These are phyloP conservation scores for Whitmania pigra DNA, from an alignment of 1,140 invertebrate genomes.

Conservation along the genomic window DNA sequence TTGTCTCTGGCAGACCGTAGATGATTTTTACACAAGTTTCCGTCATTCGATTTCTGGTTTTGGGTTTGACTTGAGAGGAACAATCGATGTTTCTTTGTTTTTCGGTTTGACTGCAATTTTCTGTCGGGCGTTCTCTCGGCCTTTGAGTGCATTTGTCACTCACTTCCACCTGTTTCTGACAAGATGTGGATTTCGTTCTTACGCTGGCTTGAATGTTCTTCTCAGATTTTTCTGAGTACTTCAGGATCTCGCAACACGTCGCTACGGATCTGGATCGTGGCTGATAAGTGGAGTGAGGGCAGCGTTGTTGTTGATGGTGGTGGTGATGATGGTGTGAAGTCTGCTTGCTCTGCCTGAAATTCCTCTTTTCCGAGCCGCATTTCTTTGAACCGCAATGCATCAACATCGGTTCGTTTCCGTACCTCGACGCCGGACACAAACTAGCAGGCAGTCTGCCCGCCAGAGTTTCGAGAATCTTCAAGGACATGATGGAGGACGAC, in stretches of 20 bases:
- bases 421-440: background rate
- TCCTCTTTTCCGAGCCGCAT: background rate
- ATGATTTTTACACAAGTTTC: slow-evolving; percentile 5
- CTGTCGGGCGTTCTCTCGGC: background rate
- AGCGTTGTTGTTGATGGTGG: background rate
- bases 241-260: background rate
- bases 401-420: slow-evolving; percentile 6
- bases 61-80: background rate
- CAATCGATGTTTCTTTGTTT: background rate
- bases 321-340: background rate
- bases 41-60: background rate
- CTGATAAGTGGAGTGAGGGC: background rate
- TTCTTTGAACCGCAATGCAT: background rate
- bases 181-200: background rate
- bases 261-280: background rate
- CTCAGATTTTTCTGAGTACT: background rate
- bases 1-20: background rate
- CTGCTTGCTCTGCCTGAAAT: background rate
- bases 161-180: slow-evolving; percentile 5
- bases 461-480: slow-evolving; percentile 8
- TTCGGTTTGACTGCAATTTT: background rate
- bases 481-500: slow-evolving; percentile 1
- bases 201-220: background rate
- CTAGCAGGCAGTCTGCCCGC: background rate
- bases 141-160: background rate